These are phyloP conservation scores for Clarias batrachus DNA, from an alignment of 2,113 vertebrate genomes.

Conservation along the genomic window DNA sequence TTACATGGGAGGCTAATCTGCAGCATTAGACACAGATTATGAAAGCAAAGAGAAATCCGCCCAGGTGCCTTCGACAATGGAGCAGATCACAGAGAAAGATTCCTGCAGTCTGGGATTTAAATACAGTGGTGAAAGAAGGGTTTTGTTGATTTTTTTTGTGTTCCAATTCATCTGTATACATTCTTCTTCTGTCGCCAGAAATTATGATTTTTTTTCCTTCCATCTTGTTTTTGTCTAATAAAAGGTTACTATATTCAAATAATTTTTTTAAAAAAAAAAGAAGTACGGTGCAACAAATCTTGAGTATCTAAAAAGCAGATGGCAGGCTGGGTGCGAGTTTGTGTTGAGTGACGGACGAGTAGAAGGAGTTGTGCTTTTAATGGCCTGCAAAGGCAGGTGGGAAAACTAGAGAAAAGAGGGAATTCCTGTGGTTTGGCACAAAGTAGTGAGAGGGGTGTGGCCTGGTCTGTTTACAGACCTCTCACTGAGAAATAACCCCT, in stretches of 20 bases:
- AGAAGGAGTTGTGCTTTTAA: constrained; percentile 40
- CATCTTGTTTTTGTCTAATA: neutral
- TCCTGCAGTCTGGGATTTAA: constrained; percentile 53
- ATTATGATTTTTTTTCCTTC: neutral
- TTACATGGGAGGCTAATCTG: constrained; percentile 70
- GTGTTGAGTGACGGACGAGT: neutral
- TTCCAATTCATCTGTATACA: neutral
- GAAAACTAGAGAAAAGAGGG: constrained; percentile 64
- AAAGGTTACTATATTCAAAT: neutral
- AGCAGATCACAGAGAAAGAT: constrained; percentile 57
- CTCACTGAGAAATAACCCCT: constrained; percentile 68
- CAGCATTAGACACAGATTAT: constrained; percentile 72
- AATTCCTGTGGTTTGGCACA: constrained; percentile 77
- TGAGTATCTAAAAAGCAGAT: constrained; percentile 9
- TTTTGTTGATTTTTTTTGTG: neutral
- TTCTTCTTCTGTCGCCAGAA: neutral
- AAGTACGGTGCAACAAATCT: neutral
- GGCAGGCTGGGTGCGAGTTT: constrained; percentile 19
- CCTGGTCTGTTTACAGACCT: constrained; percentile 68
- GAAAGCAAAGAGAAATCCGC: constrained; percentile 72
- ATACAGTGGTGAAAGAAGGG: neutral
- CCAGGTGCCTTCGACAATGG: constrained; percentile 68
- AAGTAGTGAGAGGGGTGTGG: constrained; percentile 67
- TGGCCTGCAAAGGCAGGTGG: constrained; percentile 67
- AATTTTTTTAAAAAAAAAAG: neutral